Evolutionary conservation across 2,888 invertebrate species (phyloP), one percentile per base, ranked within the genome.

Genomic region (Hedychridium roseum): DNA sequence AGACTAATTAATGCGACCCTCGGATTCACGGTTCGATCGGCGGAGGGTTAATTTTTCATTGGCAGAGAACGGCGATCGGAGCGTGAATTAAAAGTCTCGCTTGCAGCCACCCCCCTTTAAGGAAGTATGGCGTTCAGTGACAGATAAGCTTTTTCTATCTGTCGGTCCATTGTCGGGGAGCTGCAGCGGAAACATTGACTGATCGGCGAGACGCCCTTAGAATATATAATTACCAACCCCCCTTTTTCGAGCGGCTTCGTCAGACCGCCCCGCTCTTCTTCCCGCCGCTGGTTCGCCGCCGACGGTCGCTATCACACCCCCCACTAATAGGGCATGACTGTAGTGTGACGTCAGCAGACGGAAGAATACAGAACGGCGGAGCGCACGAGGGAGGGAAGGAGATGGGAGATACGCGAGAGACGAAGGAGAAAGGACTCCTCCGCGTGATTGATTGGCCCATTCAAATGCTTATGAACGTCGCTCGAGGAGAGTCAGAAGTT

Each of bases 111-210:
- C n/a, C n/a, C n/a, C 64, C 67, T 71, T 69, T 64, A 55, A 74
- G 73, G 74, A 73, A 74, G 72, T 68, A 64, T 59, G 62, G 60
- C 54, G 61, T 54, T 27, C 68, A 55, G 69, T 76, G 75, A 76
- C 73, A 71, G 78, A 78, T 78, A 76, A 78, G 74, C 73, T 74
- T 76, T 75, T 76, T 77, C 74, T 76, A 72, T 76, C 72, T 76
- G 51, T 68, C 64, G 66, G 56, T 60, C 69, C 66, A 76, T 78
- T 77, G 78, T 77, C 68, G 63, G 47, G 49, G 57, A 64, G 70
- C 74, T 76, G 76, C 73, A 73, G 70, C 78, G 78, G 78, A 78
- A 74, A 74, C 78, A 78, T 78, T 78, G 78, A 78, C 78, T 77
- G 78, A 78, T 78, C 77, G 76, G 71, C 60, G 71, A 66, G 72